Base-by-base conservation (phyloP, 1,140 invertebrate genomes). In the Colletes latitarsis region DNA sequence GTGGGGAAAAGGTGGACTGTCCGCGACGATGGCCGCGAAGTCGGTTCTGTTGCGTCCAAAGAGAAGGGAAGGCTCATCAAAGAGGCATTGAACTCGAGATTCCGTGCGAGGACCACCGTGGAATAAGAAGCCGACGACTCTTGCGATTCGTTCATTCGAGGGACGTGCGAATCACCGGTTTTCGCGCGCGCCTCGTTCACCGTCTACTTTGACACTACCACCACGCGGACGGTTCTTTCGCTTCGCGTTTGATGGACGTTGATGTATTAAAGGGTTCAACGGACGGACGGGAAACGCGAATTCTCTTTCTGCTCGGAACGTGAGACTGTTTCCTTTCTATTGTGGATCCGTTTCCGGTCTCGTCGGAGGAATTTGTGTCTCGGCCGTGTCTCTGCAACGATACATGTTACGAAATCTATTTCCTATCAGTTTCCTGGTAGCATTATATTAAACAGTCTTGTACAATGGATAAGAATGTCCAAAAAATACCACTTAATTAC, bases 11-110 rank as follows among this genome's bases (percentile, higher is more conserved):
- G 70, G 73, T 74, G 57, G 73, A 77, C 52, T 67, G 63, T 73
- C 60, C 58, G 78, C 53, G 21, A 84, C 66, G 82, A 77, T 75
- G 78, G 62, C 46, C 73, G 69, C 43, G 62, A 43, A 21, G 49
- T 21, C 67, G 58, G 68, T 72, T 62, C 41, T 39, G 76, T 66
- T 69, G 62, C 21, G 79, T 17, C 58, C 62, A 57, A 77, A 80
- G 77, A 83, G 84, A 81, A 84, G 77, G 81, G 83, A 82, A 81
- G 58, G 77, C 88, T 88, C 88, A 85, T 84, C 82, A 89, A 84
- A 68, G 77, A 90, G 88, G 79, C 89, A 84, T 90, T 90, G 89
- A 90, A 87, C 88, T 62, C 88, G 73, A 64, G 82, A 87, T 89
- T 88, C 86, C 88, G 81, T 76, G 76, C 79, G 84, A 82, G 85